phyloP scores from a whole-genome alignment of 2,888 invertebrate species.

The Drosophila aldrichi region DNA sequence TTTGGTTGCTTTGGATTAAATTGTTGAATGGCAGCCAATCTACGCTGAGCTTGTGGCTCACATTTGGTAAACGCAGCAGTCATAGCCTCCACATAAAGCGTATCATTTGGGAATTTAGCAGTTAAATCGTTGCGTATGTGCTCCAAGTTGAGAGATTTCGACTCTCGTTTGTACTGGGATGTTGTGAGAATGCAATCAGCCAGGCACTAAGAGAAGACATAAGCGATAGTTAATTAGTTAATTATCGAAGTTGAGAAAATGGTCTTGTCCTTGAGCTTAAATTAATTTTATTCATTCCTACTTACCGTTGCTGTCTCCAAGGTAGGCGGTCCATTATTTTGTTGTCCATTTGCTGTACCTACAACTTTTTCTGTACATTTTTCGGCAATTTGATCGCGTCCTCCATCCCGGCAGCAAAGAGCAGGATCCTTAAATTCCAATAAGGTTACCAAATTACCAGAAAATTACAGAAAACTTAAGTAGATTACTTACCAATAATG shows the following conservation, averaged over 20 bases:
- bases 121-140: slow-evolving; percentile 71
- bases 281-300: not conserved
- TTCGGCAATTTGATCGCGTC: slow-evolving; percentile 76
- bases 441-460: not conserved
- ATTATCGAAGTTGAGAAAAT: not conserved
- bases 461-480: not conserved
- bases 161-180: slow-evolving; percentile 71
- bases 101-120: slow-evolving; percentile 76
- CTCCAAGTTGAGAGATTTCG: slow-evolving; percentile 66
- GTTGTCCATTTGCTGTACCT: slow-evolving; percentile 63
- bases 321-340: slow-evolving; percentile 57
- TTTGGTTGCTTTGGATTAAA: slow-evolving; percentile 48
- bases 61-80: slow-evolving; percentile 77
- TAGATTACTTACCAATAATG: slow-evolving; percentile 79
- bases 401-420: slow-evolving; percentile 82
- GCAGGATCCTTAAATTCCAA: slow-evolving; percentile 77
- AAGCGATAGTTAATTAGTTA: not conserved
- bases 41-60: slow-evolving; percentile 71
- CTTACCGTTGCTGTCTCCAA: slow-evolving; percentile 79
- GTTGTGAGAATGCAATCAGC: slow-evolving; percentile 83
- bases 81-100: slow-evolving; percentile 78
- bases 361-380: slow-evolving; percentile 74
- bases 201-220: slow-evolving; percentile 71
- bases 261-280: no score
- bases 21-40: slow-evolving; percentile 69